phyloP scores from a whole-genome alignment of 1,140 invertebrate species.

The Pseudoatta argentina region DNA sequence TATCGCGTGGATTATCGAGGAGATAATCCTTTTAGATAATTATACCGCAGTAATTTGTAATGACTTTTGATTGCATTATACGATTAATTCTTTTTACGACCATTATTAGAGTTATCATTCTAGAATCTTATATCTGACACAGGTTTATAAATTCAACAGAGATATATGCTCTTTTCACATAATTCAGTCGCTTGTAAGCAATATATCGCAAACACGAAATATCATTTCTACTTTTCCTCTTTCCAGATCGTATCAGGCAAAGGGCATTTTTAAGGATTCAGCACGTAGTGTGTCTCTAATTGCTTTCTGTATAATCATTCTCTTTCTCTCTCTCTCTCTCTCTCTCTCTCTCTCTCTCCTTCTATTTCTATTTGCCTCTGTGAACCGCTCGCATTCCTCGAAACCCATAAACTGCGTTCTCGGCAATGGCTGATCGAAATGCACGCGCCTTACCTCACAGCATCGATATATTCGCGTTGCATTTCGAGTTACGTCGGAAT shows the following conservation, averaged over 20 bases:
- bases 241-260: background rate
- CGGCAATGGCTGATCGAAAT: conserved; percentile 39
- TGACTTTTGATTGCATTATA: background rate
- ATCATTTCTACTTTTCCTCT: background rate
- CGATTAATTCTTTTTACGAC: background rate
- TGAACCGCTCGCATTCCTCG: conserved; percentile 32
- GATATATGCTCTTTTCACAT: background rate
- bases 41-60: background rate
- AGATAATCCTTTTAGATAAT: conserved; percentile 21
- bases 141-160: conserved; percentile 3
- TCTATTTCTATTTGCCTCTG: background rate
- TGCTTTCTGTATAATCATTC: conserved; percentile 16
- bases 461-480: conserved; percentile 36
- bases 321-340: background rate
- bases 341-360: background rate
- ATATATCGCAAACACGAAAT: too few species aligned
- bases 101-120: conserved; percentile 1
- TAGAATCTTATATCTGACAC: background rate
- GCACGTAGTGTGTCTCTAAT: background rate
- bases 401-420: conserved; percentile 40
- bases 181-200: background rate
- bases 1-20: background rate
- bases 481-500: conserved; percentile 45
- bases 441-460: conserved; percentile 24
- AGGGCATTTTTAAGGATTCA: conserved; percentile 20